Evolutionary conservation across 2,113 vertebrate species (phyloP).

Genomic region (Triplophysa rosa): DNA sequence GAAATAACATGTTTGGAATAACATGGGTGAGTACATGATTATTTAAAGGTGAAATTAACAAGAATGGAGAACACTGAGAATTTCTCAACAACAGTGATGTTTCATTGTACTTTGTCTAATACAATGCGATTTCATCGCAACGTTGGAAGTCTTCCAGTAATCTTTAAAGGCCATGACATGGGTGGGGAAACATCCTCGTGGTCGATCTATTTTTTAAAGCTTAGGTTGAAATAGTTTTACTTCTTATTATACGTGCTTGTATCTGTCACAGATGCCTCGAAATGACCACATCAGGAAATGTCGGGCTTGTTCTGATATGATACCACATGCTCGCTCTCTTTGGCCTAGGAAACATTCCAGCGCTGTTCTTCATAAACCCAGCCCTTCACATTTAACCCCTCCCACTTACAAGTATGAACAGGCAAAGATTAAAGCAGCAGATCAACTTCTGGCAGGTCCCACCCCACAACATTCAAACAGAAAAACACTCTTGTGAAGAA

Average conservation of each 20-base stretch:
- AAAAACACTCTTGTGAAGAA: constrained; percentile 20
- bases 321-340: constrained; percentile 40
- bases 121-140: background rate
- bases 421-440: constrained; percentile 52
- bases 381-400: constrained; percentile 51
- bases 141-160: constrained; percentile 20
- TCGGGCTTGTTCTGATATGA: constrained; percentile 54
- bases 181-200: background rate
- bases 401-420: constrained; percentile 72
- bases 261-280: constrained; percentile 1
- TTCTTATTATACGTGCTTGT: background rate
- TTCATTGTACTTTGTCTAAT: background rate
- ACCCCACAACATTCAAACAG: constrained; percentile 51
- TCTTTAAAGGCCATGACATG: constrained; percentile 6
- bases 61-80: background rate
- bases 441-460: constrained; percentile 59
- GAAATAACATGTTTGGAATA: no score
- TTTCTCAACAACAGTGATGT: background rate
- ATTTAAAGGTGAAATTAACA: no score
- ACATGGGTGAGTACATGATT: no score
- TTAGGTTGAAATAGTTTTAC: background rate
- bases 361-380: constrained; percentile 10
- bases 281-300: constrained; percentile 60
- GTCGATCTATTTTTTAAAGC: background rate
- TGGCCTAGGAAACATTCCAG: background rate